Evolutionary conservation across 1,140 invertebrate genomes (phyloP), one percentile per base, ranked within the genome.

Genomic region (Limonius californicus): DNA sequence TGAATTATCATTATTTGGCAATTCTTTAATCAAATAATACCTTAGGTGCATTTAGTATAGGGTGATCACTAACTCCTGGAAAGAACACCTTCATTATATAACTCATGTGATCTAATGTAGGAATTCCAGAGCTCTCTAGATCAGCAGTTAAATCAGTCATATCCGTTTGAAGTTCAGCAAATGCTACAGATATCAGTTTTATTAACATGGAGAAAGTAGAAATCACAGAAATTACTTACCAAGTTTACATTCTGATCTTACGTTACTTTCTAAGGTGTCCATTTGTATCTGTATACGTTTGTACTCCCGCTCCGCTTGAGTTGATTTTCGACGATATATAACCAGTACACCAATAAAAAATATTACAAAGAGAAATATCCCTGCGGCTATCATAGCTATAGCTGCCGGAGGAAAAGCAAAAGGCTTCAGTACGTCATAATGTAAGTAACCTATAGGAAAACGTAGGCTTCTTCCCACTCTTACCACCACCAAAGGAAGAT

Each of bases 1-100:
- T 39, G n/a, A 39, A 9, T 39, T n/a, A 9, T 39, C 32, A 39
- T n/a, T n/a, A n/a, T n/a, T n/a, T n/a, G n/a, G n/a, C n/a, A n/a
- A n/a, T n/a, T n/a, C n/a, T n/a, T n/a, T n/a, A n/a, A n/a, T n/a
- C 23, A 27, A 27, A 27, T 27, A 27, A 27, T 74, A 87, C 81
- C 76, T 92, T 89, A 54, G 90, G 89, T 65, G 92, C 88, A 73
- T 91, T 91, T 42, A 95, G 79, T 72, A 97, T 92, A 0, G 94
- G 93, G 80, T 97, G 93, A 77, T 95, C 92, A 18, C 87, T 87
- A 6, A 95, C 92, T 54, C 92, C 93, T 8, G 96, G 96, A 77
- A 99, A 99, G 75, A 99, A 95, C 11, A 99, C 94, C 79, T 98
- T 97, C 91, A 98, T 97, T 45, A 98, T 94, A 75, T 98, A 99